These are phyloP conservation scores for Takifugu rubripes DNA, from an alignment of 2,797 vertebrate genomes.

Conservation along the genomic window DNA sequence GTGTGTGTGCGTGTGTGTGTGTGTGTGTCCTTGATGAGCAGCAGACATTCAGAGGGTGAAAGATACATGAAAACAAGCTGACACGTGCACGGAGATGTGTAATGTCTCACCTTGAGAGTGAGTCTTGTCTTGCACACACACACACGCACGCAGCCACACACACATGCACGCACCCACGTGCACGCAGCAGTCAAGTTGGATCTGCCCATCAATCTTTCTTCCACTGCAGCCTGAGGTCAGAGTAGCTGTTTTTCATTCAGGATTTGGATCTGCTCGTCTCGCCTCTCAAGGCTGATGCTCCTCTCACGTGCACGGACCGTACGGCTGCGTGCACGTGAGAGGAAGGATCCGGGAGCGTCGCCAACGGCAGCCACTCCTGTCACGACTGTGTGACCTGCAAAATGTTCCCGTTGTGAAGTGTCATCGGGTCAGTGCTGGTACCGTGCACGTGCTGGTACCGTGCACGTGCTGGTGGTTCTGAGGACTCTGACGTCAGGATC, in stretches of 20 bases:
- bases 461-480: too few relatives aligned
- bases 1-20: constrained; percentile 1
- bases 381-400: too few relatives aligned
- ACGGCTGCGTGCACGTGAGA: constrained; percentile 4
- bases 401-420: too few relatives aligned
- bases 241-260: neutral
- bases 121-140: neutral
- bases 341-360: constrained; percentile 11
- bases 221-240: constrained; percentile 36
- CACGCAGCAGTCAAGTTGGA: constrained; percentile 8
- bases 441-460: too few relatives aligned
- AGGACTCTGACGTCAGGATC: too few relatives aligned
- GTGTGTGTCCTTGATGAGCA: constrained; percentile 4
- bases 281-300: too few relatives aligned
- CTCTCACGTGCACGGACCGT: neutral
- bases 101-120: constrained; percentile 8
- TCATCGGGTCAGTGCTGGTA: too few relatives aligned
- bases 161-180: neutral
- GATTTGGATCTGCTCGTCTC: too few relatives aligned
- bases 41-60: constrained; percentile 17
- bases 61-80: constrained; percentile 24
- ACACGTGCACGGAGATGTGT: constrained; percentile 8
- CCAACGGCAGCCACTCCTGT: neutral
- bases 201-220: constrained; percentile 23
- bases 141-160: neutral